phyloP scores from a whole-genome alignment of 2,113 vertebrate genomes.

The Tachuris rubrigastra region DNA sequence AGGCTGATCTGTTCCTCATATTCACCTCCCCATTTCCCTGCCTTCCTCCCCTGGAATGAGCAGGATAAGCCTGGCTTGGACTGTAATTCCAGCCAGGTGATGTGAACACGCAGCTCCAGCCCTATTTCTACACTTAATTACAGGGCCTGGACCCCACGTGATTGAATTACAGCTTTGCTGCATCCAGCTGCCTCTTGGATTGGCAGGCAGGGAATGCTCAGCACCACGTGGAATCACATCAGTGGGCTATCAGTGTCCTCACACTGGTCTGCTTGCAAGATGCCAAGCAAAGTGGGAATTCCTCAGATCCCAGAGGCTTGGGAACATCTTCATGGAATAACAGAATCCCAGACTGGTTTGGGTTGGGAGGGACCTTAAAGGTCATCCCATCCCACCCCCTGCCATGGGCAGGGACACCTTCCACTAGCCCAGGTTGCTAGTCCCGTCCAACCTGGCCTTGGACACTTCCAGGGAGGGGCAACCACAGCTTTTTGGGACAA shows the following conservation, averaged over 20 bases:
- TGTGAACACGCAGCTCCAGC: background rate
- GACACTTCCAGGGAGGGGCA: background rate
- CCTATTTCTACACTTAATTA: background rate
- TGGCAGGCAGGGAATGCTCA: background rate
- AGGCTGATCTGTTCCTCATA: fast-evolving
- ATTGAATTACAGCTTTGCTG: background rate
- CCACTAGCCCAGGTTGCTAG: fast-evolving
- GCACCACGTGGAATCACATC: fast-evolving
- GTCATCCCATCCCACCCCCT: background rate
- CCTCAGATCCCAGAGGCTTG: background rate
- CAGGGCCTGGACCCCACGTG: background rate
- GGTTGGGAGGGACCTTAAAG: background rate
- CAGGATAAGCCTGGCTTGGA: background rate
- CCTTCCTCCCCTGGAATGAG: background rate
- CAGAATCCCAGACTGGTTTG: background rate
- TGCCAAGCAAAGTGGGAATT: background rate
- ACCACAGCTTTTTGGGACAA: background rate
- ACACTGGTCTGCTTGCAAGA: background rate
- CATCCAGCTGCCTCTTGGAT: background rate
- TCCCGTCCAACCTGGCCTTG: fast-evolving
- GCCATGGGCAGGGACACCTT: background rate
- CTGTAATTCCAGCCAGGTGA: background rate
- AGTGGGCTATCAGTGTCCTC: fast-evolving
- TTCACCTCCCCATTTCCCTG: background rate
- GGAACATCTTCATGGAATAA: background rate